phyloP scores from a whole-genome alignment of 2,888 invertebrate species.

The Amorpha juglandis region DNA sequence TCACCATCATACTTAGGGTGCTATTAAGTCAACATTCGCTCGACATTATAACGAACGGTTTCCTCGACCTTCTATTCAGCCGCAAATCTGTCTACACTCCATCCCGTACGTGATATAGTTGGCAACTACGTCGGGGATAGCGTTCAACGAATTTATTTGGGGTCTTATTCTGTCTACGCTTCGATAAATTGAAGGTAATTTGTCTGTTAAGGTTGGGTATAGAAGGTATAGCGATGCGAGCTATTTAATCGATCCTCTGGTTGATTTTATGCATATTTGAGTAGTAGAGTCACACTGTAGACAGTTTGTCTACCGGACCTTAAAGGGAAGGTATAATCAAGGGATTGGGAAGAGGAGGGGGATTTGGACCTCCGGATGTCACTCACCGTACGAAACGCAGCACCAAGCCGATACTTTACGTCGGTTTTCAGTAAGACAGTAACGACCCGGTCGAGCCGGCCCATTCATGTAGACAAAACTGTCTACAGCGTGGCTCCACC shows the following conservation, averaged over 20 bases:
- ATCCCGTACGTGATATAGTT: slow-evolving; percentile 33
- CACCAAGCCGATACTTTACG: too few species aligned
- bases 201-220: background rate
- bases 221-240: too few species aligned
- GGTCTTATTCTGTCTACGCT: slow-evolving; percentile 40
- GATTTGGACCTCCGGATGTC: too few species aligned
- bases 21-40: slow-evolving; percentile 22
- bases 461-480: too few species aligned
- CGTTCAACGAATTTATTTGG: slow-evolving; percentile 39
- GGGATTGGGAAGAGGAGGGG: too few species aligned
- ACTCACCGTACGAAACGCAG: too few species aligned
- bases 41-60: slow-evolving; percentile 25
- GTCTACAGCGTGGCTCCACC: too few species aligned
- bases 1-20: background rate
- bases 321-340: too few species aligned
- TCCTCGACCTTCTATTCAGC: slow-evolving; percentile 20
- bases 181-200: slow-evolving; percentile 37
- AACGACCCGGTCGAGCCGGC: too few species aligned
- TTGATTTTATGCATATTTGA: background rate
- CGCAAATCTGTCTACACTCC: slow-evolving; percentile 44
- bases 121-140: slow-evolving; percentile 14
- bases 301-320: too few species aligned
- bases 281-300: too few species aligned
- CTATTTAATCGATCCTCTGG: background rate
- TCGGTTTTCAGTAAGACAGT: too few species aligned